Evolutionary conservation across 2,113 vertebrate species (phyloP).

Genomic region (Ia io): DNA sequence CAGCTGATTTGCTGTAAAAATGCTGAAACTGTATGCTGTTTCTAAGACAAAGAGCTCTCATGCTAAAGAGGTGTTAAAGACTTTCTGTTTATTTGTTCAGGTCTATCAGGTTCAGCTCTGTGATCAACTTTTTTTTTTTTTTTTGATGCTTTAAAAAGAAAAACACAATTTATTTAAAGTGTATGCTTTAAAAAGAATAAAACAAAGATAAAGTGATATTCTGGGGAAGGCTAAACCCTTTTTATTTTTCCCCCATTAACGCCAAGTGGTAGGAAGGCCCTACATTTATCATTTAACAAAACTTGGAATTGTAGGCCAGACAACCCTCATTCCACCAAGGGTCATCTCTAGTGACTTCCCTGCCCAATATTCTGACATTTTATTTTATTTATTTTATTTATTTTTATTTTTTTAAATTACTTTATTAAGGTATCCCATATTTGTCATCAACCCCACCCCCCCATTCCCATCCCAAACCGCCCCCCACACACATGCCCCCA

Average conservation of each 20-base stretch:
- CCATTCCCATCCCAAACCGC: too few species aligned
- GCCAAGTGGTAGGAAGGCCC: neutral
- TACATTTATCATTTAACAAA: neutral
- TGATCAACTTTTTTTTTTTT: too few species aligned
- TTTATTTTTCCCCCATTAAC: neutral
- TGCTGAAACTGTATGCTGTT: neutral
- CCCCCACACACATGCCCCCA: too few species aligned
- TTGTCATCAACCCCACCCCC: too few species aligned
- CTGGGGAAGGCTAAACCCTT: neutral
- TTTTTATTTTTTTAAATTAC: too few species aligned
- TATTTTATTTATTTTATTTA: too few species aligned
- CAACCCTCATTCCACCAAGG: neutral
- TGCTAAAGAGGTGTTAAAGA: neutral
- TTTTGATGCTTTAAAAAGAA: too few species aligned
- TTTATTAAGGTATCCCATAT: too few species aligned
- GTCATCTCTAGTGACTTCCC: neutral
- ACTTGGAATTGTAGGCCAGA: neutral
- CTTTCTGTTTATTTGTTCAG: neutral
- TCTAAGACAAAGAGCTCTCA: neutral
- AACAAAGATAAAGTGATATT: neutral
- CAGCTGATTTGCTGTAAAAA: slow-evolving; percentile 42
- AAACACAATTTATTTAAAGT: neutral
- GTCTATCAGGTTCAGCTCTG: neutral
- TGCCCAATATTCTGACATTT: neutral
- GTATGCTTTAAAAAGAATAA: neutral